Evolutionary conservation across 2,113 vertebrate species (phyloP), one percentile per base, ranked within the genome.

Genomic region (Neopipo cinnamomea): DNA sequence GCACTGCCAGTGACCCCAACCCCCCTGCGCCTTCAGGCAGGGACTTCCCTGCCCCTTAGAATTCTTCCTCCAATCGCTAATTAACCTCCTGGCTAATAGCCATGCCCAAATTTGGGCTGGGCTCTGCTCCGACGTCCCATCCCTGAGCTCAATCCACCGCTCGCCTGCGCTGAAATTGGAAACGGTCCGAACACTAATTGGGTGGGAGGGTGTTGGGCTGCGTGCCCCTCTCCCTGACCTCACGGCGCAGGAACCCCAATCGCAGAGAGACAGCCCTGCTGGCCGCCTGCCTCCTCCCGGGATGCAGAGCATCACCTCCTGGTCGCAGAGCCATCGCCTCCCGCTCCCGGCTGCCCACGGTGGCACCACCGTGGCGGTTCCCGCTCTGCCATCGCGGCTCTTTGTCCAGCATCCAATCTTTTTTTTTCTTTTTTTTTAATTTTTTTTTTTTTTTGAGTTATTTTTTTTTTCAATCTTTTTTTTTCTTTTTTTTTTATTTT

Each of bases 51-150:
- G 53, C 49, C 74, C 66, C 53, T 10, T 30, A 7, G 35, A 35
- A 15, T 25, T 78, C 52, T 27, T 35, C 58, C 67, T 77, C 46
- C 47, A 10, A 7, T 86, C 30, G 3, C 68, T 89, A 81, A 91
- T 91, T 91, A 93, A 95, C 73, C 72, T 86, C 68, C 39, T 85
- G n/a, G 55, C 79, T 95, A 63, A 91, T 80, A 59, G 50, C 68
- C 42, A 0, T 53, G 37, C 67, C 67, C 12, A 1, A 8, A 42
- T 28, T 72, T 8, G 1, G 65, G 30, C 80, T 35, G 49, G 37
- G 42, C 41, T 75, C 31, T 76, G 35, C 74, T 49, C 73, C 1
- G 22, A 8, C 55, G 55, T 88, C 85, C 80, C 82, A 53, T 61
- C 71, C 9, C 0, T 58, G 55, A 31, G 52, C 58, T 59, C 80